Conservation (phyloP, 2,888 invertebrate genomes). For the Apamea monoglypha region DNA sequence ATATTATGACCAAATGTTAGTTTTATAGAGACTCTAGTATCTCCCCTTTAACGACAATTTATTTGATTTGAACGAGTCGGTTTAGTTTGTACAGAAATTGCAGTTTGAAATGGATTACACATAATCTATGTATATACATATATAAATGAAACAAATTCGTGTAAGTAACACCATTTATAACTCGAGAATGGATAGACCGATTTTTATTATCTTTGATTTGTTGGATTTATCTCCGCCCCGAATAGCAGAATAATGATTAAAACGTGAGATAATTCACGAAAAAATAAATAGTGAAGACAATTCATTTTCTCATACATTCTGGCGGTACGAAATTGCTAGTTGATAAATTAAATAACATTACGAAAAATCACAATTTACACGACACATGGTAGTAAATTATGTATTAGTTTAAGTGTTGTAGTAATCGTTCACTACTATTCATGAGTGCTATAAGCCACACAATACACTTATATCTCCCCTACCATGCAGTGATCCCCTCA, state of each 20-base stretch:
- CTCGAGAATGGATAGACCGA: neutral
- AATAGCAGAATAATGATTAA: neutral
- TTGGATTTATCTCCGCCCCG: neutral
- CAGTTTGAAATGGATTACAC: neutral
- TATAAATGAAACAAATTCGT: too few relatives aligned
- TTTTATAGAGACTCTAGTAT: neutral
- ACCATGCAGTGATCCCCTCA: constrained; percentile 22
- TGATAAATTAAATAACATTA: neutral
- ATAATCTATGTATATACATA: too few relatives aligned
- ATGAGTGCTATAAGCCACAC: constrained; percentile 17
- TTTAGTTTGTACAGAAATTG: neutral
- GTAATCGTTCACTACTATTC: constrained; percentile 21
- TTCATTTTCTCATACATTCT: neutral
- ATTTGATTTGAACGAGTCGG: neutral
- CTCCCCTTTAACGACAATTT: neutral
- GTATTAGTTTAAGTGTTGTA: neutral
- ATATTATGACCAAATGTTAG: neutral
- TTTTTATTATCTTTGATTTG: neutral
- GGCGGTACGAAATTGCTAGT: neutral
- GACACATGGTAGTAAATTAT: neutral
- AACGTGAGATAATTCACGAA: neutral
- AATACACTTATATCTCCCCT: constrained; percentile 37
- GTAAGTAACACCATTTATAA: too few relatives aligned
- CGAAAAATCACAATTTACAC: neutral
- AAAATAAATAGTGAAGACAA: neutral